Evolutionary conservation across 1,140 invertebrate species (phyloP).

Genomic region (Stratiolaelaps scimitus): DNA sequence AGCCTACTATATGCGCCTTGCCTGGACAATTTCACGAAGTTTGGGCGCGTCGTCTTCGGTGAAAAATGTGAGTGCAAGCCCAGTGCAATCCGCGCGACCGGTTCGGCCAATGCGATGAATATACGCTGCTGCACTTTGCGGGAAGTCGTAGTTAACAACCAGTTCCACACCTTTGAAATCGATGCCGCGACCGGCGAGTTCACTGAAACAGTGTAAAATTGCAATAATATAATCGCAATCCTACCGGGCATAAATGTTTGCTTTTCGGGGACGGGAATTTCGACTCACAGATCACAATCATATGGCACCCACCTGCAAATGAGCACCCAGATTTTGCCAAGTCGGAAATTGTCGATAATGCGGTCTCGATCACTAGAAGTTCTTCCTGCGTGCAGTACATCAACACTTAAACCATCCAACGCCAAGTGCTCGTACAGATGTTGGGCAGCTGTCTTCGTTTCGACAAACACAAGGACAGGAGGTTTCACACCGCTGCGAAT

Average conservation of each 20-base stretch:
- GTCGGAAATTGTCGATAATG: slow-evolving; percentile 70
- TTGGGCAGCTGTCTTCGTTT: slow-evolving; percentile 78
- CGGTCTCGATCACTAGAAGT: slow-evolving; percentile 77
- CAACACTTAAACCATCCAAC: slow-evolving; percentile 78
- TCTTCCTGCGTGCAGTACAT: slow-evolving; percentile 83
- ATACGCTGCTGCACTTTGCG: slow-evolving; percentile 76
- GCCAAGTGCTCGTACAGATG: slow-evolving; percentile 80
- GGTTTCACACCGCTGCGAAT: slow-evolving; percentile 30
- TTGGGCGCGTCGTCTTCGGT: slow-evolving; percentile 70
- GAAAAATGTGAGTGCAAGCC: slow-evolving; percentile 85
- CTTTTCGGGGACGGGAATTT: no score
- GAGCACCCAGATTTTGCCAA: slow-evolving; percentile 85
- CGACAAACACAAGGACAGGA: slow-evolving; percentile 51
- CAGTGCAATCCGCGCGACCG: slow-evolving; percentile 74
- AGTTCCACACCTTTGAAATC: slow-evolving; percentile 95
- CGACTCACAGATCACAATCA: no score
- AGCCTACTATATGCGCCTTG: neutral
- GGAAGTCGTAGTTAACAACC: slow-evolving; percentile 96
- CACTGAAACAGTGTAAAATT: slow-evolving; percentile 48
- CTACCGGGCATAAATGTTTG: no score
- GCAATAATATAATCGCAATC: no score
- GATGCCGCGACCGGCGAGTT: slow-evolving; percentile 89
- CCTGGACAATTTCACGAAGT: slow-evolving; percentile 45
- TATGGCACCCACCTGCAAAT: slow-evolving; percentile 51
- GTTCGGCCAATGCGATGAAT: slow-evolving; percentile 85